Evolutionary conservation across 2,888 invertebrate species (phyloP).

Genomic region (Ommatoiulus sabulosus): DNA sequence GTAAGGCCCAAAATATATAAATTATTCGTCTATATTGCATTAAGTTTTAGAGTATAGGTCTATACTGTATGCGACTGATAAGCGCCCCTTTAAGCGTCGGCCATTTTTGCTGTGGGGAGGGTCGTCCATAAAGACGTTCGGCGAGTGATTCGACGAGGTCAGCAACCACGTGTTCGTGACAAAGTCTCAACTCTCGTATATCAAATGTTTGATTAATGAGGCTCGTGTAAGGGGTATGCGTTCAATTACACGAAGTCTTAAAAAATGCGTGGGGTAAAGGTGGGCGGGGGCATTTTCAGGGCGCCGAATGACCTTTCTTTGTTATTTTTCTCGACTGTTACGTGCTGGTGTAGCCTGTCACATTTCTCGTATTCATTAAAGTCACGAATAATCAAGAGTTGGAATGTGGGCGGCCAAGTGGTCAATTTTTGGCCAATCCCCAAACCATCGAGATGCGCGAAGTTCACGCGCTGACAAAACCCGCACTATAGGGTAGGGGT

Average conservation of each 20-base stretch:
- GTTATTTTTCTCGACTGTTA: not conserved
- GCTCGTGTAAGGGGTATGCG: not conserved
- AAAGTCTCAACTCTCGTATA: not conserved
- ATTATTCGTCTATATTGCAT: no score
- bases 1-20: no score
- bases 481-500: not conserved
- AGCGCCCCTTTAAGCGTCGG: not conserved
- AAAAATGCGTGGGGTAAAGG: constrained; percentile 6
- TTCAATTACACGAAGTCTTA: not conserved
- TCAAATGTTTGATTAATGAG: not conserved
- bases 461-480: not conserved
- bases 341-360: not conserved
- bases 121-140: not conserved
- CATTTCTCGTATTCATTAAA: constrained; percentile 1
- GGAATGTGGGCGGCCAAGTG: not conserved
- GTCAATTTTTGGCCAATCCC: constrained; percentile 5
- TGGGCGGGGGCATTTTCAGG: not conserved
- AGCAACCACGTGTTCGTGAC: not conserved
- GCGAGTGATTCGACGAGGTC: not conserved
- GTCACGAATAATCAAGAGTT: not conserved
- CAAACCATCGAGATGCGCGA: constrained; percentile 1
- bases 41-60: not conserved
- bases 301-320: constrained; percentile 21
- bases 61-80: not conserved
- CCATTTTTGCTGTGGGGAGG: not conserved